Base-by-base conservation (phyloP, 2,113 vertebrate genomes). In the Echinops telfairi region DNA sequence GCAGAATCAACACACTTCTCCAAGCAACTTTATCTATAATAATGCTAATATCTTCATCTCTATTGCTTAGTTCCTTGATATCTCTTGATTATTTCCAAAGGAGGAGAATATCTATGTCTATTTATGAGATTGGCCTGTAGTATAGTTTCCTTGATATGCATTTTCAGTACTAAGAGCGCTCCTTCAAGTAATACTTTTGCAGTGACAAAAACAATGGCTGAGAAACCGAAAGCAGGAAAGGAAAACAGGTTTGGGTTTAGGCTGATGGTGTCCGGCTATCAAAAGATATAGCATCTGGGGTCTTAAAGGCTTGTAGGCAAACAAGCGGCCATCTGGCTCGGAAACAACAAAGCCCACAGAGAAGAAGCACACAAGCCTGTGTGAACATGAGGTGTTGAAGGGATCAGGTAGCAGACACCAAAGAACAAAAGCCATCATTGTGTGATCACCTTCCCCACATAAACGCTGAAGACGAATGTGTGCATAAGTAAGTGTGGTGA, bases 131-230 rank as follows among this genome's bases (percentile, higher is more conserved):
- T 12, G n/a, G 19, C 1, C 25, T 76, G 7, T 23, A 47, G 15
- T 19, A 36, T 31, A 66, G 70, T 90, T 82, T 73, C 10, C 20
- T 23, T 92, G 75, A 71, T 79, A 36, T 20, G 4, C 2, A 15
- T 82, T 83, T 86, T 57, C 68, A 60, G 25, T 40, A 14, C 25
- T 38, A 92, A 82, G 8, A 12, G 57, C 58, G 23, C 8, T 82
- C 22, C 89, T 93, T 83, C 20, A 88, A 83, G 47, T 16, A 70
- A 92, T 27, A 79, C 14, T 57, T 84, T 64, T 16, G 90, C 40
- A 84, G n/a, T 79, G 80, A 89, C 17, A 75, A 16, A 71, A 84
- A 71, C 7, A 22, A 22, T 19, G 10, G 16, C 11, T 19, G 1
- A 86, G 22, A 92, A 90, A 94, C 20, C 27, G 36, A 27, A 77